Evolutionary conservation across 2,113 vertebrate genomes (phyloP).

Genomic region (Ifrita kowaldi): DNA sequence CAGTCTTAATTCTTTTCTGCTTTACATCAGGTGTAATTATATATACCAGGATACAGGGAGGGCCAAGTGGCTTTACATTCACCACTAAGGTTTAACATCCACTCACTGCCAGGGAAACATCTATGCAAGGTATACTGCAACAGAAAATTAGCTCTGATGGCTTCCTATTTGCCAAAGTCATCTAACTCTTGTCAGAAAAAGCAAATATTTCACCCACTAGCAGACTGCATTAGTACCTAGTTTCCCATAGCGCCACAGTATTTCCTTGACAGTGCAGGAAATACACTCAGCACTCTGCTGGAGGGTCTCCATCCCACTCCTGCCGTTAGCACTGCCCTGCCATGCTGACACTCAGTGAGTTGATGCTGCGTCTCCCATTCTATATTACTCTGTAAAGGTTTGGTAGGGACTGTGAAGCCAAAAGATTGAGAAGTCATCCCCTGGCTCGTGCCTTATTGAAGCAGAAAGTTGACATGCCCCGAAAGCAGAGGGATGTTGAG

Average conservation of each 20-base stretch:
- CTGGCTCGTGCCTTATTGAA: accelerated
- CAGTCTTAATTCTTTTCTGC: background rate
- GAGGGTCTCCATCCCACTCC: background rate
- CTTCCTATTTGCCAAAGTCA: background rate
- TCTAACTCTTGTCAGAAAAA: background rate
- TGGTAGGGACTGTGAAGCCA: background rate
- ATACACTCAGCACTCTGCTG: background rate
- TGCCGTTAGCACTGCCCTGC: accelerated
- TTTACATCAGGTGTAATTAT: background rate
- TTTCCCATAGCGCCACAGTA: background rate
- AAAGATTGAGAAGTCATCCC: background rate
- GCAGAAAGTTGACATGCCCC: background rate
- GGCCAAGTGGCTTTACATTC: background rate
- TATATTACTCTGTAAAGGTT: background rate
- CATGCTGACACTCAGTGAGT: background rate
- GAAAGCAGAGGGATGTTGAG: background rate
- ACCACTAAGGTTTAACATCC: background rate
- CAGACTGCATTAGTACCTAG: background rate
- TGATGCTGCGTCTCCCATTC: background rate
- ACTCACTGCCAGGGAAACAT: background rate
- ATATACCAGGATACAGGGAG: background rate
- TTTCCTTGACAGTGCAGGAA: background rate
- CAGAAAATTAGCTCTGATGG: background rate
- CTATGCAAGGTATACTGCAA: background rate
- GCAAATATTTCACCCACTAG: background rate